Evolutionary conservation across 2,113 vertebrate genomes (phyloP).

Genomic region (Solenodon paradoxus): DNA sequence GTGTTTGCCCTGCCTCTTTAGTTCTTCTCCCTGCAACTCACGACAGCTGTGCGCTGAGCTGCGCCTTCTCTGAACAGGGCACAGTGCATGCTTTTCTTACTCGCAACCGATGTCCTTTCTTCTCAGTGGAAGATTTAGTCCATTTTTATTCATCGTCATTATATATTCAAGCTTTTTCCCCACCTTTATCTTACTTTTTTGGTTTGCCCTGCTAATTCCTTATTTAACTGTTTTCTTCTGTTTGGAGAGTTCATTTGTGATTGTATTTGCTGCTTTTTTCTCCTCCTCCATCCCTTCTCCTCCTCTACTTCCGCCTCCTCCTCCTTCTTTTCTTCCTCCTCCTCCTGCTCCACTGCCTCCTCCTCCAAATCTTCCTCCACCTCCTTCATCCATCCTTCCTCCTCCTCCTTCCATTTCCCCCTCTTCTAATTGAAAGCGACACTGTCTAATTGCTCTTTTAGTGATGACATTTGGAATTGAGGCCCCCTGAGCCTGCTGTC

Average conservation of each 20-base stretch:
- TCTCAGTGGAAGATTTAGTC: background rate
- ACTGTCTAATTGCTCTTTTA: background rate
- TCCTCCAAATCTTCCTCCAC: too few relatives aligned
- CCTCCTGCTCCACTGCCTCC: rapidly evolving
- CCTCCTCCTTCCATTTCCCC: background rate
- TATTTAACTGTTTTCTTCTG: background rate
- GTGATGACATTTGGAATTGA: background rate
- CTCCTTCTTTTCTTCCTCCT: background rate
- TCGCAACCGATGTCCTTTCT: background rate
- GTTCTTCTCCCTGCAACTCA: background rate
- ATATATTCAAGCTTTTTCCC: background rate
- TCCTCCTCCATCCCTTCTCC: background rate
- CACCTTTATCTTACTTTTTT: background rate
- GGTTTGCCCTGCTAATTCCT: background rate
- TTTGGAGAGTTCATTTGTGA: background rate
- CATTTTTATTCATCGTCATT: background rate
- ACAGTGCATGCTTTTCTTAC: background rate
- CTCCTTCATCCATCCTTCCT: background rate
- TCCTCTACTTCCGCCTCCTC: too few relatives aligned
- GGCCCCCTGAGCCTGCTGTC: background rate
- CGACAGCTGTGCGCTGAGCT: background rate
- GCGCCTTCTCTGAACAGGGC: background rate
- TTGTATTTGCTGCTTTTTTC: background rate
- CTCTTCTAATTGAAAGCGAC: background rate
- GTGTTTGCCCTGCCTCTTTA: background rate